Evolutionary conservation across 2,113 vertebrate genomes (phyloP).

Genomic region (Megatriorchis doriae): DNA sequence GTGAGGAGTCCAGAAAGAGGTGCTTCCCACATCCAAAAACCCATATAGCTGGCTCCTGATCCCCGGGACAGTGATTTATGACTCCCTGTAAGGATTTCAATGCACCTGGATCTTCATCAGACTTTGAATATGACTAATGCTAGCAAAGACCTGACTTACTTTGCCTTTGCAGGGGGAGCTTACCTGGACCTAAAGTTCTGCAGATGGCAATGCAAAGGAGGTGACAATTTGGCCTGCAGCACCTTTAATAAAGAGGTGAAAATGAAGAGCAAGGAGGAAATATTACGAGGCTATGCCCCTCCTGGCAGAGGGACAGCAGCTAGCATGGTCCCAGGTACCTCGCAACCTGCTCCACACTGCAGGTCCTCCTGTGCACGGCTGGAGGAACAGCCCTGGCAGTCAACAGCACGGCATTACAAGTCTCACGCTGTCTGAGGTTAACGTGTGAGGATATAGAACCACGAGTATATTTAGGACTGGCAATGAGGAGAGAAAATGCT

Average conservation of each 20-base stretch:
- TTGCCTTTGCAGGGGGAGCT: neutral
- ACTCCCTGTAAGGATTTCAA: neutral
- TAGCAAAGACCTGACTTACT: neutral
- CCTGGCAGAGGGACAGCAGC: neutral
- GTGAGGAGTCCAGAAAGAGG: neutral
- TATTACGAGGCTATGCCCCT: fast-evolving
- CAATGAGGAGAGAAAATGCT: neutral
- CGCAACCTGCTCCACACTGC: fast-evolving
- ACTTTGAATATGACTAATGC: neutral
- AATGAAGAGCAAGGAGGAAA: neutral
- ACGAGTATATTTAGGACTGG: neutral
- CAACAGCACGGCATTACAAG: fast-evolving
- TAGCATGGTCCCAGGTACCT: neutral
- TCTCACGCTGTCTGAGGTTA: no score
- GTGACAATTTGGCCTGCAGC: neutral
- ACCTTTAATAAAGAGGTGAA: neutral
- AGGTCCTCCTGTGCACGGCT: neutral
- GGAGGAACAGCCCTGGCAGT: neutral
- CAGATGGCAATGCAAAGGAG: neutral
- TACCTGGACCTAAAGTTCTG: neutral
- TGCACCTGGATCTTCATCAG: neutral
- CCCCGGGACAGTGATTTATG: neutral
- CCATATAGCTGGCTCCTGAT: neutral
- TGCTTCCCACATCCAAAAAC: neutral
- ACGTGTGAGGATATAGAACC: neutral